Conservation (phyloP, 92 coral and sea anemone species). For the Parazoanthus darwini region DNA sequence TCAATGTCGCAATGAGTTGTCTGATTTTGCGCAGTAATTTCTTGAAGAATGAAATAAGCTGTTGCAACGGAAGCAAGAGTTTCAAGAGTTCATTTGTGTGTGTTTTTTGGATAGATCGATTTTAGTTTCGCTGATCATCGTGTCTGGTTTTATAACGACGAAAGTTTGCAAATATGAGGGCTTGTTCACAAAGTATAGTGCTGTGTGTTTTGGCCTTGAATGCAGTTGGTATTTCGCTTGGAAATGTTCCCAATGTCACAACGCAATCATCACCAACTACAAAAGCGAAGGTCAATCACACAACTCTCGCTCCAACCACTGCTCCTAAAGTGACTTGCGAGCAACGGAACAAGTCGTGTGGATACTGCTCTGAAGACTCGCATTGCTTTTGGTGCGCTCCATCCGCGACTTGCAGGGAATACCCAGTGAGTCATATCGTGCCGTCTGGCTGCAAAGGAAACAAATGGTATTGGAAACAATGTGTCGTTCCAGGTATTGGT, state of each 20-base stretch:
- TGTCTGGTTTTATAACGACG: background rate
- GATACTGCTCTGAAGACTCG: slow-evolving; percentile 62
- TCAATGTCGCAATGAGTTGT: background rate
- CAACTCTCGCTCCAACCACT: slow-evolving; percentile 49
- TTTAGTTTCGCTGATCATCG: background rate
- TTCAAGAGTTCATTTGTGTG: background rate
- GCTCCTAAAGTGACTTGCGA: slow-evolving; percentile 58
- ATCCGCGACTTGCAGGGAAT: slow-evolving; percentile 62
- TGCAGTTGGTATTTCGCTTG: background rate
- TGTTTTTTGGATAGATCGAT: background rate
- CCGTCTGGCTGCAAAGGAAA: slow-evolving; percentile 82
- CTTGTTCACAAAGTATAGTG: background rate
- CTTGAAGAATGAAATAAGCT: background rate
- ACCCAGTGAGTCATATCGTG: slow-evolving; percentile 56
- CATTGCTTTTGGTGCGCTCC: slow-evolving; percentile 86
- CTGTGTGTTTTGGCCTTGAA: background rate
- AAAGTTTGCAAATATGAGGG: background rate
- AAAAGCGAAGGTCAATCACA: slow-evolving; percentile 9
- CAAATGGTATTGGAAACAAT: slow-evolving; percentile 93
- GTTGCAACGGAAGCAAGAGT: too few species aligned
- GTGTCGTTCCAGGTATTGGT: slow-evolving; percentile 75
- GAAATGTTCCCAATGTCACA: background rate
- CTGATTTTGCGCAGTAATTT: slow-evolving; percentile 7
- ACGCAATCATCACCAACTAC: slow-evolving; percentile 18
- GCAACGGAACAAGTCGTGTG: slow-evolving; percentile 69